phyloP scores from a whole-genome alignment of 1,140 invertebrate genomes.

The Apis laboriosa region DNA sequence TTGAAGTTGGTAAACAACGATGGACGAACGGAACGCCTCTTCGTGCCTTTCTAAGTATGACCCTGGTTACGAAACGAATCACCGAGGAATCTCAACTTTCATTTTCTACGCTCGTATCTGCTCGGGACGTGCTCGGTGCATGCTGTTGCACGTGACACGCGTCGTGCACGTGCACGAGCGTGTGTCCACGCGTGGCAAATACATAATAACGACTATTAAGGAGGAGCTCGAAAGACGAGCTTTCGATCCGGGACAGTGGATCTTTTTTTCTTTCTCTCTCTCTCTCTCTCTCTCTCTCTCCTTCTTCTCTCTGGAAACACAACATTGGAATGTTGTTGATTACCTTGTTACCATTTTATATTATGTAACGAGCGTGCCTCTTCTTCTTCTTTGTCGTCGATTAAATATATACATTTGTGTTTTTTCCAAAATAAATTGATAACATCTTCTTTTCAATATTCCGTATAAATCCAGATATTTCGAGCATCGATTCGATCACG shows the following conservation, averaged over 20 bases:
- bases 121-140: constrained; percentile 46
- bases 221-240: constrained; percentile 27
- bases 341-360: background rate
- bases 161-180: constrained; percentile 38
- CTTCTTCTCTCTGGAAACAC: background rate
- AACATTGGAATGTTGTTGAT: background rate
- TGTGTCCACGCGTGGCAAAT: constrained; percentile 44
- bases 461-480: no score
- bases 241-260: constrained; percentile 19
- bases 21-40: constrained; percentile 34
- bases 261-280: background rate
- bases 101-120: constrained; percentile 57
- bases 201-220: constrained; percentile 24
- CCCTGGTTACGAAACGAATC: constrained; percentile 62
- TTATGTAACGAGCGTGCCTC: background rate
- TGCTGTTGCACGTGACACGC: constrained; percentile 62
- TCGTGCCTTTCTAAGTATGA: constrained; percentile 63
- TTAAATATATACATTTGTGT: no score
- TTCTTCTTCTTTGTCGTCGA: no score
- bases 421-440: background rate
- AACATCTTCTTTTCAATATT: background rate
- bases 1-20: background rate
- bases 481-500: no score
- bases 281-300: background rate
- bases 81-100: constrained; percentile 66